Evolutionary conservation across 2,888 invertebrate species (phyloP).

Genomic region (Empis livida): DNA sequence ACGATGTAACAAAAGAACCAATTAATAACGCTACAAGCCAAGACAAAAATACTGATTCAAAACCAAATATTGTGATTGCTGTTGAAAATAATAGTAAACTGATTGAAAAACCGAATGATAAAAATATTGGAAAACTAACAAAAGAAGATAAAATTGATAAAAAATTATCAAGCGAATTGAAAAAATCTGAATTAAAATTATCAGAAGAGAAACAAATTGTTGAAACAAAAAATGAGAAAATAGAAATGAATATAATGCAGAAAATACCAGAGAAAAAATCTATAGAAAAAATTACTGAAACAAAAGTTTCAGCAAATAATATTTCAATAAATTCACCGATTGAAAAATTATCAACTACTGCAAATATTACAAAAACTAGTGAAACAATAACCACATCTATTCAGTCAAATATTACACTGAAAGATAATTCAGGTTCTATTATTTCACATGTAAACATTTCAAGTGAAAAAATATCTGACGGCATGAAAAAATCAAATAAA

Average conservation of each 20-base stretch:
- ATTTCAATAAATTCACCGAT: conserved; percentile 1
- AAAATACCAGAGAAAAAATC: conserved; percentile 8
- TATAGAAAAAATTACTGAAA: conserved; percentile 8
- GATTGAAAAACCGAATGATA: no score
- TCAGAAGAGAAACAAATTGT: not conserved
- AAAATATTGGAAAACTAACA: no score
- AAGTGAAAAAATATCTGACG: conserved; percentile 5
- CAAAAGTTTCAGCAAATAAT: conserved; percentile 11
- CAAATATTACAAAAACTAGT: conserved; percentile 8
- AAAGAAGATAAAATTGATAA: conserved; percentile 1
- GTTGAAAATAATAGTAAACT: no score
- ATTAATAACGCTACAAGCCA: not conserved
- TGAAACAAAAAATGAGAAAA: conserved; percentile 5
- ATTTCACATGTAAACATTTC: no score
- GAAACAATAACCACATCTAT: not conserved
- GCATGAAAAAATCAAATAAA: not conserved
- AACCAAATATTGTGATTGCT: no score
- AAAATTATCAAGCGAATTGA: no score
- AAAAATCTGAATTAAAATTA: no score
- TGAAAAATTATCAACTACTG: not conserved
- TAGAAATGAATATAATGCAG: conserved; percentile 7
- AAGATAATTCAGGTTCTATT: no score
- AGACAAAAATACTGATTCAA: no score
- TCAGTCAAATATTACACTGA: no score
- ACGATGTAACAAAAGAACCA: not conserved